Evolutionary conservation across 2,797 vertebrate species (phyloP).

Genomic region (Sebastolobus altivelis): DNA sequence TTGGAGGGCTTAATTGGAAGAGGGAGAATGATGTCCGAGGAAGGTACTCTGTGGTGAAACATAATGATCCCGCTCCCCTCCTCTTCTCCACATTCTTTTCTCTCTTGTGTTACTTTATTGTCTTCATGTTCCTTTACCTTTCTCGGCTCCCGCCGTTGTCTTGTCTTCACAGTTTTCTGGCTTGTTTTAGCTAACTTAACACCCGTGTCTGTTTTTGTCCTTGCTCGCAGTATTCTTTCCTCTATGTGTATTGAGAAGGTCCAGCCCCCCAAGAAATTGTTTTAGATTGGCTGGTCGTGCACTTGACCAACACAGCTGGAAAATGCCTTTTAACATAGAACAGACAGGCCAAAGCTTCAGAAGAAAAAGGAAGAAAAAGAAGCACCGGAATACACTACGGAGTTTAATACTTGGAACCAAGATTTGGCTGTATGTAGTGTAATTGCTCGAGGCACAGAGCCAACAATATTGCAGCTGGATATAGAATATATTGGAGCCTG

Average conservation of each 20-base stretch:
- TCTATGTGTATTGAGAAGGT: neutral
- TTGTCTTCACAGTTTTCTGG: neutral
- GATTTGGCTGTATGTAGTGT: conserved; percentile 16
- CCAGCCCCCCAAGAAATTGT: neutral
- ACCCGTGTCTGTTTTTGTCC: neutral
- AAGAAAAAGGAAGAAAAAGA: neutral
- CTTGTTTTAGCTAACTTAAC: conserved; percentile 5
- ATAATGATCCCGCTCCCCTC: conserved; percentile 57
- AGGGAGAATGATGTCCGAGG: conserved; percentile 65
- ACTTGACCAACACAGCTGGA: conserved; percentile 15
- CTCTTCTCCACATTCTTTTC: conserved; percentile 40
- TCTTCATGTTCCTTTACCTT: conserved; percentile 37
- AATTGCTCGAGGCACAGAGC: conserved; percentile 43
- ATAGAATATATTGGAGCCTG: conserved; percentile 40
- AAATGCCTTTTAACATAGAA: conserved; percentile 25
- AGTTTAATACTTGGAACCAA: conserved; percentile 41
- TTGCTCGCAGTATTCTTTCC: neutral
- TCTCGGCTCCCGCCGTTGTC: neutral
- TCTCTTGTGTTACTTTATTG: conserved; percentile 32
- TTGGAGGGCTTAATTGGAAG: conserved; percentile 81
- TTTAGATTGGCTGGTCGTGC: neutral
- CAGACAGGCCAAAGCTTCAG: neutral
- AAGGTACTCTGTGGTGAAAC: conserved; percentile 63
- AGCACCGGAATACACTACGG: conserved; percentile 10
- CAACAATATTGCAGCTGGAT: conserved; percentile 53